Evolutionary conservation across 2,113 vertebrate species (phyloP), one percentile per base, ranked within the genome.

Genomic region (Microcebus murinus): DNA sequence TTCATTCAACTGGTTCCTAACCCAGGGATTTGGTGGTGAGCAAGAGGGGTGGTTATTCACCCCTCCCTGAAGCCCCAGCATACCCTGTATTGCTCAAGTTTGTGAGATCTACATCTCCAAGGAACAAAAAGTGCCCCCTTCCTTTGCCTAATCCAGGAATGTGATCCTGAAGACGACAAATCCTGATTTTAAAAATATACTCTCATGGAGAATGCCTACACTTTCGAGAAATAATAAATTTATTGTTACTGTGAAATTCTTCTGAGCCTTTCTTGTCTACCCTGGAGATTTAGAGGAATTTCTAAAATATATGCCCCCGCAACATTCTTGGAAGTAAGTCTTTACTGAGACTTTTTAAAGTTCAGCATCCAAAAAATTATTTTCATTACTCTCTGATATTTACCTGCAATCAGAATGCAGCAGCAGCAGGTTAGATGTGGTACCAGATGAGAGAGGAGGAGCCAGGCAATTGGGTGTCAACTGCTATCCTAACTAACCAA

Each of bases 161-260:
- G 65, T 59, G 34, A 71, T 67, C 21, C 21, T 31, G 34, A 81
- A 90, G 14, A 57, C 61, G 39, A 82, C 42, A 90, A 82, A 89
- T 45, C 1, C 34, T 42, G 8, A 85, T 42, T 86, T 70, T 59
- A 50, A 82, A 79, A 90, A 73, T 50, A 65, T 5, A 34, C 25
- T 63, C 4, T 94, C 15, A 27, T 25, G 31, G n/a, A 82, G 48
- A 94, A 86, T 50, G n/a, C 21, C 34, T 65, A 83, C 15, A 39
- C 57, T 67, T 29, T 21, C 50, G 9, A 93, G 61, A 95, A 95
- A 83, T n/a, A 50, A 29, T 61, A 25, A 31, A 50, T 50, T 61
- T 77, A 77, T 82, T 87, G 45, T 86, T 91, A 91, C 68, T 91
- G 21, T 83, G 48, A 93, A 79, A 74, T 52, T 89, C 23, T 90